Conservation (phyloP, 2,797 vertebrate species). For the Girardinus metallicus region DNA sequence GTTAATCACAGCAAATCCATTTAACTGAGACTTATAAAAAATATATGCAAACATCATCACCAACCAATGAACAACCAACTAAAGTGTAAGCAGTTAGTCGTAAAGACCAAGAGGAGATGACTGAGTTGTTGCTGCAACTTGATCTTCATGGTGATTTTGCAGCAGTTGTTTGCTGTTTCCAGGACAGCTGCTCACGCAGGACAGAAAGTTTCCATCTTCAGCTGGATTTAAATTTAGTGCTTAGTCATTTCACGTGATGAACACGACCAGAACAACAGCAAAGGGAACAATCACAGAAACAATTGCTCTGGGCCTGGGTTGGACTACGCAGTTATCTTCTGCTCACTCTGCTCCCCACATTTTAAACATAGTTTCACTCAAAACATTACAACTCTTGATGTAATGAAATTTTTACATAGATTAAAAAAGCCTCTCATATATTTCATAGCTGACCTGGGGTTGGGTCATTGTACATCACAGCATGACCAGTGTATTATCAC, state of each 20-base stretch:
- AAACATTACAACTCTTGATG: background rate
- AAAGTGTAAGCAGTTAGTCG: background rate
- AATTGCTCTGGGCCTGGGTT: background rate
- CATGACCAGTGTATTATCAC: background rate
- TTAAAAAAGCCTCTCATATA: too few relatives aligned
- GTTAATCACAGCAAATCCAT: background rate
- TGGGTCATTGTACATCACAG: background rate
- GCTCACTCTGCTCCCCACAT: background rate
- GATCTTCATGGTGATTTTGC: conserved; percentile 50
- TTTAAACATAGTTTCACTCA: background rate
- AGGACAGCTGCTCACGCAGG: conserved; percentile 43
- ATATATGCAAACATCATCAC: background rate
- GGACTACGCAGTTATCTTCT: background rate
- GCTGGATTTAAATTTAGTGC: conserved; percentile 35
- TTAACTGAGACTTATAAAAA: background rate
- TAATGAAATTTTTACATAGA: background rate
- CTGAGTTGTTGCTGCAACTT: conserved; percentile 40
- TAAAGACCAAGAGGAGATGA: background rate
- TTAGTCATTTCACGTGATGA: conserved; percentile 35
- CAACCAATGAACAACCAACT: background rate
- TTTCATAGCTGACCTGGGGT: background rate
- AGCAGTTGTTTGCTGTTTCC: conserved; percentile 42
- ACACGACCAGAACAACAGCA: background rate
- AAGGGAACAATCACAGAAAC: background rate
- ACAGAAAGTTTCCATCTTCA: conserved; percentile 32